Percentiles rank a stretch among this genome's conserved stretches.
Conservation (phyloP, 2,797 vertebrate species). For the Glyptemys insculpta region DNA sequence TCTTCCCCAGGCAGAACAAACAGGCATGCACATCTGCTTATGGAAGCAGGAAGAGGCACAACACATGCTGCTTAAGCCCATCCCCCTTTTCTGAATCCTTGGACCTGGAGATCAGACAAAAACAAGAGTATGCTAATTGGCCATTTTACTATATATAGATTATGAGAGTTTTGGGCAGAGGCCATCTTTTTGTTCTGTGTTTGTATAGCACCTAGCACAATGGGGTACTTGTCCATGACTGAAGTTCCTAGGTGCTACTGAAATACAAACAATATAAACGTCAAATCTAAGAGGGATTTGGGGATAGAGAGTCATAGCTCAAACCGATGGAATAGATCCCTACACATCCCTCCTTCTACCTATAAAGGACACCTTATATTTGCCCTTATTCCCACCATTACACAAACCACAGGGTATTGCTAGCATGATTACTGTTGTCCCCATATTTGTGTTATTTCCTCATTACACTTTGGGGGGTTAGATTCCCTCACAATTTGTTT, state of each 20-base stretch:
- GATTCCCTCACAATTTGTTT: background rate
- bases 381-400: background rate
- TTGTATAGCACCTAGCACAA: background rate
- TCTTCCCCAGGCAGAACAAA: too few relatives aligned
- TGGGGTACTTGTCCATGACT: background rate
- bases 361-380: background rate
- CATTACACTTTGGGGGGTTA: background rate
- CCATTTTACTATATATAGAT: background rate
- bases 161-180: constrained; percentile 7
- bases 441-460: background rate
- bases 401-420: background rate
- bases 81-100: too few relatives aligned
- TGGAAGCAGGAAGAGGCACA: background rate
- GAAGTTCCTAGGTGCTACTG: background rate
- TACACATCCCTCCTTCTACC: background rate
- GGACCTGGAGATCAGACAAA: background rate
- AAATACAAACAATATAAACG: background rate
- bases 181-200: background rate
- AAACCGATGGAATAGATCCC: background rate
- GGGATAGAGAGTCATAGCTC: background rate
- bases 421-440: background rate
- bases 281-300: background rate
- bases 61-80: background rate
- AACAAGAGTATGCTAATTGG: background rate
- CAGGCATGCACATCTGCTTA: background rate